Evolutionary conservation across 2,113 vertebrate genomes (phyloP).

Genomic region (Puma concolor): DNA sequence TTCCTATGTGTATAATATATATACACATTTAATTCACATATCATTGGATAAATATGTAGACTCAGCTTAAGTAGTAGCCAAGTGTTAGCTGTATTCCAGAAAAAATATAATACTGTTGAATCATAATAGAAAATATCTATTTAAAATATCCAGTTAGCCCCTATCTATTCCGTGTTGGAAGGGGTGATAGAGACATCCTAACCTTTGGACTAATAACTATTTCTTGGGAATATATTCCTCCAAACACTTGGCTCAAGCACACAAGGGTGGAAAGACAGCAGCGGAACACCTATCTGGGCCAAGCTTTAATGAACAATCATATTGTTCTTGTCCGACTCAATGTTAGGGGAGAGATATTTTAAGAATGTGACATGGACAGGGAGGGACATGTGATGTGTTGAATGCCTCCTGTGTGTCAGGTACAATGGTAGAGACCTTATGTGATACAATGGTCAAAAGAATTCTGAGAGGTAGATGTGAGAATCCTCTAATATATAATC

Average conservation of each 20-base stretch:
- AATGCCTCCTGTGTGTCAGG: background rate
- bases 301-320: background rate
- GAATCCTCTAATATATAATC: background rate
- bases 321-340: background rate
- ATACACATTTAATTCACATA: background rate
- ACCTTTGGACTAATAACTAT: background rate
- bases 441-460: background rate
- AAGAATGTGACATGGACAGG: background rate
- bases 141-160: background rate
- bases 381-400: background rate
- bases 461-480: background rate
- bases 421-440: background rate
- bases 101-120: background rate
- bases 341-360: background rate
- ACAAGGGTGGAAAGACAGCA: background rate
- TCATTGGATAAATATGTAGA: background rate
- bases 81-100: background rate
- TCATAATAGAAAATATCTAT: background rate
- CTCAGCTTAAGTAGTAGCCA: background rate
- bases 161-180: background rate
- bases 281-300: background rate
- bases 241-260: background rate
- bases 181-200: background rate
- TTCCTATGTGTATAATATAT: background rate
- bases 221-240: background rate